Base-by-base conservation (phyloP, 2,797 vertebrate genomes). In the Lagodon rhomboides region DNA sequence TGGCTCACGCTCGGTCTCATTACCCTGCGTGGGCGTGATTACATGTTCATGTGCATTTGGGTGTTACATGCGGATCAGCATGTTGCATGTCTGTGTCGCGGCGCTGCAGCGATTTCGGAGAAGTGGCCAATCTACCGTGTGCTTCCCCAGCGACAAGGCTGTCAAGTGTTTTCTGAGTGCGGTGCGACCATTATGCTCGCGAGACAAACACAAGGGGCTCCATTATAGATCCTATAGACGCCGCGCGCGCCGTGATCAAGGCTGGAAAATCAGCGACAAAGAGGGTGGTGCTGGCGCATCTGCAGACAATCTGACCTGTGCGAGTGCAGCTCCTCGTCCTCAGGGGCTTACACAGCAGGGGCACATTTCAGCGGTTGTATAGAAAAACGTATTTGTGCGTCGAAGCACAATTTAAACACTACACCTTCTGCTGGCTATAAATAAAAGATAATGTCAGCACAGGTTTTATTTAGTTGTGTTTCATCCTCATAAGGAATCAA, bases 1-100 rank as follows among this genome's bases (percentile, higher is more conserved):
- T 50, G 62, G 75, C 87, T 89, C 80, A 58, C 68, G 75, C 79
- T 89, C 79, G 44, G 68, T 84, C 77, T 87, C 89, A 91, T 91
- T 84, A 91, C 70, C 62, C 74, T 51, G 73, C 3, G 86, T 89
- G 88, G 89, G 87, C 53, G 79, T 85, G 89, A 90, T 85, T 82
- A 30, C 72, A 81, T 86, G 89, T 90, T 72, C 77, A 64, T 84
- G 86, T 84, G 89, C 80, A 73, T 82, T 79, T 87, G 76, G 60
- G 75, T 79, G 86, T 84, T 81, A 72, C 74, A 87, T 73, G 84
- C 80, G 68, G 79, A 85, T 85, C 81, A 76, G 82, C 30, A 25
- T 69, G 85, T 78, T 86, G 80, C 82, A 75, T 72, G 89, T 87
- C 87, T 70, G 20, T 65, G 67, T 38, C 20, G 50, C 55, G 17